Conservation (phyloP, 2,888 invertebrate genomes). For the Siphonodentalium dalli region DNA sequence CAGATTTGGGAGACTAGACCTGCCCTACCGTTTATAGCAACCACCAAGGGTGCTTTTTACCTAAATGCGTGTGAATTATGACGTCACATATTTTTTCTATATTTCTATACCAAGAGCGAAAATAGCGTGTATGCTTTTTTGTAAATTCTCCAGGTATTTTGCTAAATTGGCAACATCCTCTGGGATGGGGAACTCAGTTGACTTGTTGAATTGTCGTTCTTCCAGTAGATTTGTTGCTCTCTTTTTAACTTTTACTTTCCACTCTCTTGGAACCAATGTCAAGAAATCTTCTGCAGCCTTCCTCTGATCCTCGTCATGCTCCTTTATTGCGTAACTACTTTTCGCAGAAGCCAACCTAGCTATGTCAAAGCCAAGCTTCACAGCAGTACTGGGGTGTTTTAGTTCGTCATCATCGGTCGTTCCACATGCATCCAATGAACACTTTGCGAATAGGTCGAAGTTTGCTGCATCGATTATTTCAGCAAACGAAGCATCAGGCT, state of each 20-base stretch:
- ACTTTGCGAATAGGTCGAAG: constrained; percentile 14
- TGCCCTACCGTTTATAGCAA: too few species aligned
- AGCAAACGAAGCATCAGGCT: background rate
- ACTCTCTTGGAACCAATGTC: constrained; percentile 3
- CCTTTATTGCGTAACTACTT: constrained; percentile 1
- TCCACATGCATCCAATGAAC: constrained; percentile 11
- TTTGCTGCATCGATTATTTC: constrained; percentile 6
- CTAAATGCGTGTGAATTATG: too few species aligned
- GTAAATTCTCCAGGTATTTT: too few species aligned
- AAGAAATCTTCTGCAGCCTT: constrained; percentile 15
- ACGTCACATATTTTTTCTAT: too few species aligned
- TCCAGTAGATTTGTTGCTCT: background rate
- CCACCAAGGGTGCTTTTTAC: too few species aligned
- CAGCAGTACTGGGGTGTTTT: constrained; percentile 10
- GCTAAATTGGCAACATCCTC: constrained; percentile 16
- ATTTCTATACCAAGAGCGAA: too few species aligned
- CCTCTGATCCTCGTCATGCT: constrained; percentile 2
- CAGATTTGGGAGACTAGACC: too few species aligned
- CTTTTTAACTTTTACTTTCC: constrained; percentile 12
- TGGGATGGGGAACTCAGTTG: constrained; percentile 3
- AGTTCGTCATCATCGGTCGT: constrained; percentile 12
- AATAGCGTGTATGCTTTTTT: too few species aligned
- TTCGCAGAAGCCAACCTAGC: constrained; percentile 10
- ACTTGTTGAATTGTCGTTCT: constrained; percentile 14
- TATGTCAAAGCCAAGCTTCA: constrained; percentile 15